Percentiles rank a stretch among this genome's conserved stretches.
phyloP scores from a whole-genome alignment of 2,888 invertebrate genomes.

The Linnaemya tessellans region DNA sequence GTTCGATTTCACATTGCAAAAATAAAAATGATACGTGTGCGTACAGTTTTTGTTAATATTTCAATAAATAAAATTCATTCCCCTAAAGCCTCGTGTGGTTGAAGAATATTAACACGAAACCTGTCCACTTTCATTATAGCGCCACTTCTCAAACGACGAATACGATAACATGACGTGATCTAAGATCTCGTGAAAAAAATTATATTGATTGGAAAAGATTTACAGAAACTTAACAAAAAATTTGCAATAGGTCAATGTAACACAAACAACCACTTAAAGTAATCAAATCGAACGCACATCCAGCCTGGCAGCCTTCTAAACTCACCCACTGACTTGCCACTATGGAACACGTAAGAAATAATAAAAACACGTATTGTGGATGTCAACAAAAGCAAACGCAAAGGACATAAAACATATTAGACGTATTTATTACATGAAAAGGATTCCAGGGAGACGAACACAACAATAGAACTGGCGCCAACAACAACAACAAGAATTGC shows the following conservation, averaged over 20 bases:
- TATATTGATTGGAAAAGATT: background rate
- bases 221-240: background rate
- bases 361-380: constrained; percentile 5
- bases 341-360: constrained; percentile 17
- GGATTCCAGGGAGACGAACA: constrained; percentile 43
- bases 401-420: constrained; percentile 11
- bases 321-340: constrained; percentile 9
- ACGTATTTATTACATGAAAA: constrained; percentile 45
- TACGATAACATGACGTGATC: background rate
- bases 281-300: constrained; percentile 2
- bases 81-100: no score
- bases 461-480: constrained; percentile 62
- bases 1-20: no score
- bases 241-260: constrained; percentile 48
- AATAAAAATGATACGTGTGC: no score
- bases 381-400: constrained; percentile 24
- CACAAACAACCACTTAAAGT: constrained; percentile 29
- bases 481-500: constrained; percentile 13
- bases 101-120: no score
- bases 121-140: no score
- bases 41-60: no score
- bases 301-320: background rate
- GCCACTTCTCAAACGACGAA: no score
- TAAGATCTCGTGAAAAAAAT: background rate
- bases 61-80: no score